A percentile compares a stretch with the other conserved stretches of the same genome.
These are phyloP conservation scores for Tenebrosternarchus preto DNA, from an alignment of 2,113 vertebrate species.

Conservation along the genomic window DNA sequence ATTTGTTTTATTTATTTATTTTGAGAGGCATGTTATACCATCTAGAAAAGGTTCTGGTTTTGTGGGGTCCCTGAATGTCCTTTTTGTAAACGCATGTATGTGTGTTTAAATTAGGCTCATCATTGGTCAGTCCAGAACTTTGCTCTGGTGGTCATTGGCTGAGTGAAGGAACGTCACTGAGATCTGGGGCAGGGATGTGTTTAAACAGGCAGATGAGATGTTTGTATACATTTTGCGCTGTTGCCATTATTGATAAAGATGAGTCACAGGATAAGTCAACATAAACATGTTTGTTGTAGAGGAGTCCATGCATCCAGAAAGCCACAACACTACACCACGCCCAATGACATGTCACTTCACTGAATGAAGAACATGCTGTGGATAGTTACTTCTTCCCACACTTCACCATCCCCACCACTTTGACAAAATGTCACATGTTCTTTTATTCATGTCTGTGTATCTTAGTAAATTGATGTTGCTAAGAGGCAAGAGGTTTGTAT, in stretches of 20 bases:
- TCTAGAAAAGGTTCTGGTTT: neutral
- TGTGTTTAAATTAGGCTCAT: neutral
- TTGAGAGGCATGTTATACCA: neutral
- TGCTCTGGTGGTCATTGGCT: neutral
- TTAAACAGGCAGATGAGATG: slow-evolving; percentile 7
- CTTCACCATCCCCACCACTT: too few species aligned
- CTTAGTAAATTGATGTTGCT: too few species aligned
- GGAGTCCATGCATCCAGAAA: too few species aligned
- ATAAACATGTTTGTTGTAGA: too few species aligned
- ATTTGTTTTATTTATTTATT: too few species aligned
- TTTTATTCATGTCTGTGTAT: too few species aligned
- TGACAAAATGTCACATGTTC: too few species aligned
- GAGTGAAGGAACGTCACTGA: neutral
- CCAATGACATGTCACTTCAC: too few species aligned
- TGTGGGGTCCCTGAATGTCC: neutral
- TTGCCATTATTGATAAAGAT: slow-evolving; percentile 3
- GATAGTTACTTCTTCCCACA: too few species aligned
- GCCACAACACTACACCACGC: too few species aligned
- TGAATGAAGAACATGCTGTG: too few species aligned
- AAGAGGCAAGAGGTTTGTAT: too few species aligned
- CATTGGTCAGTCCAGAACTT: neutral
- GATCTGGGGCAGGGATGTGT: neutral
- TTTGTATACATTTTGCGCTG: neutral
- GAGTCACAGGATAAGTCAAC: neutral
- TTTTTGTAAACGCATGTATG: neutral